Base-by-base conservation (phyloP, 1,140 invertebrate genomes). In the Steinernema feltiae region DNA sequence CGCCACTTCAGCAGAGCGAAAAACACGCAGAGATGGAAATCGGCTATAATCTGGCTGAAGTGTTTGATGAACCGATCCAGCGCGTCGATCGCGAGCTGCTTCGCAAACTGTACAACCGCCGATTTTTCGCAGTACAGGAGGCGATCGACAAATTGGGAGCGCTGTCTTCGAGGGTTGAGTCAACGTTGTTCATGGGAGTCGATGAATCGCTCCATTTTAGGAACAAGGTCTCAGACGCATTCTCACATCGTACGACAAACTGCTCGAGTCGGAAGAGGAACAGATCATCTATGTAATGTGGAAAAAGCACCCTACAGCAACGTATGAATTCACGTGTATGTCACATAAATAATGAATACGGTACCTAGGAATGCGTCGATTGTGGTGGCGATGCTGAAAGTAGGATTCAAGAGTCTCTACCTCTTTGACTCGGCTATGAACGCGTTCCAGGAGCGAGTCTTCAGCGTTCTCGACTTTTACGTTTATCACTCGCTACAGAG, bases 381-480 rank as follows among this genome's bases (percentile, higher is more conserved):
- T 3, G 24, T 77, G 29, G 21, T 77, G 1, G 76, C 74, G 32
- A 77, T 77, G 31, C 76, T 77, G 7, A 77, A 77, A 30, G 76
- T 78, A n/a, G 76, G 76, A 12, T 53, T 35, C 31, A 77, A 77
- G 63, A 77, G 32, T 30, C 76, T 77, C 7, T 77, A 78, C 32
- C 75, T 77, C 15, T 48, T 76, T 21, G 74, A 77, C 48, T 41
- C 17, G 12, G 74, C 74, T 3, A 41, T 41, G 72, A 75, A 78
- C 32, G 12, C 35, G 27, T 77, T 46, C 41, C 30, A 77, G 30
- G 76, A 78, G 31, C 71, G 78, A 1, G 46, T 75, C 35, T 32
- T 77, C 30, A 69, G 76, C 69, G 70, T 77, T n/a, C 75, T 77
- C 21, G 76, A 77, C 32, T 77, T 77, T 41, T 77, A 78, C 70